Percentiles rank a stretch among this genome's conserved stretches.
These are phyloP conservation scores for Drosophila littoralis DNA, from an alignment of 1,140 invertebrate species.

Conservation along the genomic window DNA sequence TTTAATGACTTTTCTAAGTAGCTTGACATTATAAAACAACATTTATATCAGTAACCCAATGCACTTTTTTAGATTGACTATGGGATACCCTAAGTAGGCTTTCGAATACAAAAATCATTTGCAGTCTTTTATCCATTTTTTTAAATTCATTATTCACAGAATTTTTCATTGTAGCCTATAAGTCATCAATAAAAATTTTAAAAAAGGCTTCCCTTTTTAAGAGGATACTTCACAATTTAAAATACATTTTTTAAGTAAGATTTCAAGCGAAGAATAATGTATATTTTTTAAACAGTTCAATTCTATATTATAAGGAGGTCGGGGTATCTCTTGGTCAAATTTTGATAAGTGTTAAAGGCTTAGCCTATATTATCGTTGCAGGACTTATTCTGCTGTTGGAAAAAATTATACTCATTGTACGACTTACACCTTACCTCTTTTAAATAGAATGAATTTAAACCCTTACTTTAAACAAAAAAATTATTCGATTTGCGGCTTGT, in stretches of 20 bases:
- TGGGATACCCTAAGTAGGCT: conserved; percentile 16
- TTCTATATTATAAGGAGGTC: not conserved
- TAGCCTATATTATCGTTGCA: conserved; percentile 38
- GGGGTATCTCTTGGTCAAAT: conserved; percentile 18
- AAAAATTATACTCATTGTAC: conserved; percentile 39
- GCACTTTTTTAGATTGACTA: conserved; percentile 23
- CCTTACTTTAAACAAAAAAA: conserved; percentile 1
- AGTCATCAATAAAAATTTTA: no score
- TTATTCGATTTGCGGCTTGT: not conserved
- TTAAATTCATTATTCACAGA: no score
- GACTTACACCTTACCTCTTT: conserved; percentile 34
- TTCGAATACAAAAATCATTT: not conserved
- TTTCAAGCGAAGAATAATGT: no score
- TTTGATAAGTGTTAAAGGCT: conserved; percentile 29
- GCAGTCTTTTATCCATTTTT: not conserved
- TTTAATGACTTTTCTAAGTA: conserved; percentile 55
- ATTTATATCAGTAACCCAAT: conserved; percentile 39
- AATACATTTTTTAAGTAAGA: no score
- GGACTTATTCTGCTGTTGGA: conserved; percentile 27
- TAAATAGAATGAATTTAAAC: not conserved
- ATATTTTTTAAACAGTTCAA: not conserved
- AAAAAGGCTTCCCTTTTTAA: no score
- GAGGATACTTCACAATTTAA: no score
- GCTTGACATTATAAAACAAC: conserved; percentile 42
- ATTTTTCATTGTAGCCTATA: no score